Evolutionary conservation across 2,888 invertebrate species (phyloP).

Genomic region (Orthonychiurus folsomi): DNA sequence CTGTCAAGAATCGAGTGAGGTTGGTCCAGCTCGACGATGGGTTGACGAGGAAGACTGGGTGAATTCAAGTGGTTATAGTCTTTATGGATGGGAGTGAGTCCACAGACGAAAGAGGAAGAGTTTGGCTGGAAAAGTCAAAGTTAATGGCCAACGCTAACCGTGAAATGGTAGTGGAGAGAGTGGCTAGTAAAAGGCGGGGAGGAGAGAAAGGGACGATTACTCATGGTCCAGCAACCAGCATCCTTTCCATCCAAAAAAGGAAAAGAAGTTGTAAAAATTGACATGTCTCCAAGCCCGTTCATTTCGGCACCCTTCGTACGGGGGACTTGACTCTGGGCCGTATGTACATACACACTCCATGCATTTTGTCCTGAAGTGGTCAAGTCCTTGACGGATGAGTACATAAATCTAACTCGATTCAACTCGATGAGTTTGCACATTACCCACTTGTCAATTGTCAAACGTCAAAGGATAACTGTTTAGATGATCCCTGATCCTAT

Average conservation of each 20-base stretch:
- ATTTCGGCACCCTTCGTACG: too few relatives aligned
- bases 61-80: background rate
- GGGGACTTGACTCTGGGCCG: too few relatives aligned
- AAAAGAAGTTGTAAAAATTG: background rate
- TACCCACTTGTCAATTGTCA: slow-evolving; percentile 1
- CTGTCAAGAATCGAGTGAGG: background rate
- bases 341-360: too few relatives aligned
- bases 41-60: background rate
- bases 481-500: too few relatives aligned
- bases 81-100: background rate
- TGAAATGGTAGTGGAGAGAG: too few relatives aligned
- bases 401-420: background rate
- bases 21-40: background rate
- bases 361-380: background rate
- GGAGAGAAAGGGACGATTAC: background rate
- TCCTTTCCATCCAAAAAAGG: background rate
- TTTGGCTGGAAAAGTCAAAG: background rate
- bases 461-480: background rate
- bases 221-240: background rate
- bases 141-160: background rate
- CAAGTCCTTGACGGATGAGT: background rate
- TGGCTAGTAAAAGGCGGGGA: background rate
- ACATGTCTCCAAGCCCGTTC: too few relatives aligned
- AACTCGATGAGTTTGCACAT: background rate
- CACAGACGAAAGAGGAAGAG: background rate